These are phyloP conservation scores for Osmerus eperlanus DNA, from an alignment of 2,113 vertebrate genomes.

Conservation along the genomic window DNA sequence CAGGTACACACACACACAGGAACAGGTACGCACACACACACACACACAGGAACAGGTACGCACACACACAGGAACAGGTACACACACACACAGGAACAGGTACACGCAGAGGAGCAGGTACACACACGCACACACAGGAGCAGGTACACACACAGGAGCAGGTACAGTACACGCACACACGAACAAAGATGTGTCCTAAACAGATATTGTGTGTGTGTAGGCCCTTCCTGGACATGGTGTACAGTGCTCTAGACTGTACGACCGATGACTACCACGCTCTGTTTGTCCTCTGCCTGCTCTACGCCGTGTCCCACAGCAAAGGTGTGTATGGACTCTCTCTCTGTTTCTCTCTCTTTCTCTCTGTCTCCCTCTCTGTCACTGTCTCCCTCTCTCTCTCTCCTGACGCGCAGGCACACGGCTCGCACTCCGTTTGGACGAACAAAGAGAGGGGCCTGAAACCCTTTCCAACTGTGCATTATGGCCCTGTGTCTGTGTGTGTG, in stretches of 20 bases:
- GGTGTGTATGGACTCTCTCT: conserved; percentile 63
- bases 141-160: background rate
- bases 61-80: too few relatives aligned
- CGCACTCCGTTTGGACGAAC: too few relatives aligned
- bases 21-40: too few relatives aligned
- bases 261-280: conserved; percentile 91
- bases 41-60: background rate
- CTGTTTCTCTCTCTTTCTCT: too few relatives aligned
- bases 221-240: conserved; percentile 96
- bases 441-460: too few relatives aligned
- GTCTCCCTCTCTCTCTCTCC: too few relatives aligned
- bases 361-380: too few relatives aligned
- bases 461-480: background rate
- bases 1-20: too few relatives aligned
- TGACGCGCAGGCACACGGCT: too few relatives aligned
- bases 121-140: too few relatives aligned
- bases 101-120: conserved; percentile 83
- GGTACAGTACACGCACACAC: background rate
- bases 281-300: conserved; percentile 97
- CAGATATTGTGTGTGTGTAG: conserved; percentile 56
- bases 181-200: background rate
- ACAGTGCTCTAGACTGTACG: conserved; percentile 86
- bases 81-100: background rate
- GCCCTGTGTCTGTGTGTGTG: background rate
- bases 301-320: conserved; percentile 94